Conservation (phyloP, 2,113 vertebrate genomes). For the Alectura lathami region DNA sequence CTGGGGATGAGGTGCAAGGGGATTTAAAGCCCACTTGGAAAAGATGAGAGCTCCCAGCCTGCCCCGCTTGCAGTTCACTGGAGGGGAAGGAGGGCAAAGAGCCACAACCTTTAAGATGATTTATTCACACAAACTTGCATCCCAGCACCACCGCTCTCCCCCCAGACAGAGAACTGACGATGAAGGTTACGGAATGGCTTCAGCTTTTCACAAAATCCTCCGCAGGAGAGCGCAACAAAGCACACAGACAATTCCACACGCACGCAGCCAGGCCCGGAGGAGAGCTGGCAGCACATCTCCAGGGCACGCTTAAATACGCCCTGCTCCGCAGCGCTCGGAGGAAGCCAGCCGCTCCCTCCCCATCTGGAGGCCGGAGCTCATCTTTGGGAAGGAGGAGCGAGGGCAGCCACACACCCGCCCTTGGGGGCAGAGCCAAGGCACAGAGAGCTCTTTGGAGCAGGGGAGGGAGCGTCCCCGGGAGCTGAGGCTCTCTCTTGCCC, state of each 20-base stretch:
- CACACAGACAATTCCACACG: not conserved
- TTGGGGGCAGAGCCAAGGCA: too few species aligned
- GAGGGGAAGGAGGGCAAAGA: not conserved
- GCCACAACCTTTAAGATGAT: not conserved
- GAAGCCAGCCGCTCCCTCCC: too few species aligned
- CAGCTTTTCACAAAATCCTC: not conserved
- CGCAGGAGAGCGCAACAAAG: rapidly evolving
- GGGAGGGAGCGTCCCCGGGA: not conserved
- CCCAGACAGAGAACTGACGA: not conserved
- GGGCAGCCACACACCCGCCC: rapidly evolving
- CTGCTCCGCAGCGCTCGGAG: too few species aligned
- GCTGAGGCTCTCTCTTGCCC: rapidly evolving
- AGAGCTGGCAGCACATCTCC: rapidly evolving
- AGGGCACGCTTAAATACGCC: too few species aligned
- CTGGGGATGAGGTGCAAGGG: not conserved
- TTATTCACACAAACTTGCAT: not conserved
- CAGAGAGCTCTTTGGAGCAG: not conserved
- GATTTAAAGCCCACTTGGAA: not conserved
- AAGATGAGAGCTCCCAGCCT: not conserved
- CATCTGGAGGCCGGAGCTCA: not conserved
- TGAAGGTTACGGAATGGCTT: not conserved
- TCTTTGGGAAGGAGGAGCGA: not conserved
- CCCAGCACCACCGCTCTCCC: not conserved
- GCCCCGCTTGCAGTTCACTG: not conserved
- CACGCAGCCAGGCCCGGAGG: not conserved